Evolutionary conservation across 2,888 invertebrate species (phyloP).

Genomic region (Thereva nobilitata): DNA sequence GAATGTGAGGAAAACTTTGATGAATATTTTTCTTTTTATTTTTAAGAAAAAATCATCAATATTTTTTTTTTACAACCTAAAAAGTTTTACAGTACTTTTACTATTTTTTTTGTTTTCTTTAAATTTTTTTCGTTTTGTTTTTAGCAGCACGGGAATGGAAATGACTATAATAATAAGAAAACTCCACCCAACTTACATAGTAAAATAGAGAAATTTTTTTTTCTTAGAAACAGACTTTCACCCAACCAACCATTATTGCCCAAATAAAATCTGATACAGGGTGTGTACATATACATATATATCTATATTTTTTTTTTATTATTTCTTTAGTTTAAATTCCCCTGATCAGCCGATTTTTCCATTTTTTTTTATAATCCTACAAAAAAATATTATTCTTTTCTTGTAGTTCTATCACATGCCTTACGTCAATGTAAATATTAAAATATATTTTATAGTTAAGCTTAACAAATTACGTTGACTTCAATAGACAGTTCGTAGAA

Average conservation of each 20-base stretch:
- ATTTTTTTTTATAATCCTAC: conserved; percentile 1
- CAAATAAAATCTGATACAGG: not conserved
- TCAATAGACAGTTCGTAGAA: not conserved
- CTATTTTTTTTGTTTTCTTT: too few species aligned
- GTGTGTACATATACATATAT: too few species aligned
- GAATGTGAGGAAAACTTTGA: too few species aligned
- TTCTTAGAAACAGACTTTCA: conserved; percentile 8
- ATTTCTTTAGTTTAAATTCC: not conserved
- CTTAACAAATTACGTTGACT: conserved; percentile 14
- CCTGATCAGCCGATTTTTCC: conserved; percentile 9
- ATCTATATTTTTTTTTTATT: too few species aligned
- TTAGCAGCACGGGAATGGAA: too few species aligned
- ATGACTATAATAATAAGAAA: conserved; percentile 8
- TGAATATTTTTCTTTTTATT: too few species aligned
- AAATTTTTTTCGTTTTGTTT: too few species aligned
- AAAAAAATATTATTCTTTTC: conserved; percentile 16
- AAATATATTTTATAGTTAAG: conserved; percentile 31
- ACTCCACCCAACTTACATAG: conserved; percentile 13
- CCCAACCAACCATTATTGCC: not conserved
- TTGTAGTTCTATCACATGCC: conserved; percentile 29
- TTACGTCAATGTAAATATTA: conserved; percentile 26
- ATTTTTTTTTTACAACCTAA: too few species aligned
- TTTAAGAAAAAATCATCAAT: too few species aligned
- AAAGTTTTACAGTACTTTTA: too few species aligned
- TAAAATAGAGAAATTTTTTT: conserved; percentile 5